phyloP scores from a whole-genome alignment of 1,140 invertebrate species.

The Drosophila parabipectinata region DNA sequence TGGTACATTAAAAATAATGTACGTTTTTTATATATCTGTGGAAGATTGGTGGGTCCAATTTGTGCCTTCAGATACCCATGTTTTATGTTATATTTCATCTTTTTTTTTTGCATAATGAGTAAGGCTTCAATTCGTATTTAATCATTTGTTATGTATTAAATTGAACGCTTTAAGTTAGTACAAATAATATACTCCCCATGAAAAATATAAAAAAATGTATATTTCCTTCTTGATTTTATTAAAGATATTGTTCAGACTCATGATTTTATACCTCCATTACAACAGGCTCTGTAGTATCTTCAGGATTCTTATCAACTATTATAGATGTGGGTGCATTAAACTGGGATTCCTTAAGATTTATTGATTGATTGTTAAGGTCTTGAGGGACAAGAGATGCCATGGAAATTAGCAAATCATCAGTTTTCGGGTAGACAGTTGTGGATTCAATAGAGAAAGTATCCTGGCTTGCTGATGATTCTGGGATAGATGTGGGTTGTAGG shows the following conservation, averaged over 20 bases:
- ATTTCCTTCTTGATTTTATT: slow-evolving; percentile 4
- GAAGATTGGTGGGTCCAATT: slow-evolving; percentile 20
- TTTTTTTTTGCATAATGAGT: background rate
- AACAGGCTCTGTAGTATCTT: slow-evolving; percentile 15
- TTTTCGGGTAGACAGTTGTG: background rate
- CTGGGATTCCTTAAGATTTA: too few relatives aligned
- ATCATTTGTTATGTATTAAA: background rate
- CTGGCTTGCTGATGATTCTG: background rate
- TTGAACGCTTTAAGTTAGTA: background rate
- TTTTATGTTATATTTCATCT: slow-evolving; percentile 1
- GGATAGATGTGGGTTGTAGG: background rate
- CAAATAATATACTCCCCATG: background rate
- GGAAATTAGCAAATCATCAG: background rate
- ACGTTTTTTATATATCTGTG: background rate
- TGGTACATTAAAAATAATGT: slow-evolving; percentile 28
- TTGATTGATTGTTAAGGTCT: background rate
- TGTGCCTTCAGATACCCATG: slow-evolving; percentile 5
- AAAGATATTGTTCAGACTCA: slow-evolving; percentile 14
- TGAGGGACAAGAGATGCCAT: background rate
- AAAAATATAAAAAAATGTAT: background rate
- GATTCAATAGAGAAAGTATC: background rate
- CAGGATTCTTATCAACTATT: background rate
- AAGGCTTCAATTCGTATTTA: background rate
- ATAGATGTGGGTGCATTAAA: slow-evolving; percentile 10
- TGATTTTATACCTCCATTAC: background rate